phyloP scores from a whole-genome alignment of 2,113 vertebrate species.

The Cyrtonyx montezumae region DNA sequence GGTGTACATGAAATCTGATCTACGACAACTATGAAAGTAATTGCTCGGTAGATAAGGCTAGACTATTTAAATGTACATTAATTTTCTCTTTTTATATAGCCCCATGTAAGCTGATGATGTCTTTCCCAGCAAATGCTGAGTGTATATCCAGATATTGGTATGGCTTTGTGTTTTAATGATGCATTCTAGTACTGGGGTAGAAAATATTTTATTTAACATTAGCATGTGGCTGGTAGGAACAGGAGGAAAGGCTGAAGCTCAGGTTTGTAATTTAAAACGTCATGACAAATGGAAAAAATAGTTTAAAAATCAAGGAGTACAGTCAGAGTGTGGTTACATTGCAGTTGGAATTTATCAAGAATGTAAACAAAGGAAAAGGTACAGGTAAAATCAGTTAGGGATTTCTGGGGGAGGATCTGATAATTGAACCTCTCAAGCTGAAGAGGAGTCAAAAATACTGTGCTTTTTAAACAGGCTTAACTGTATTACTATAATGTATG shows the following conservation, averaged over 20 bases:
- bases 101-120: background rate
- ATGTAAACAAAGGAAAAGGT: background rate
- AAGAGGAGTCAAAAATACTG: background rate
- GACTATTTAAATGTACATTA: background rate
- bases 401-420: background rate
- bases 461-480: background rate
- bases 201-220: background rate
- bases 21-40: background rate
- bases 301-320: background rate
- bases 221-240: background rate
- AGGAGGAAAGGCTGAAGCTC: background rate
- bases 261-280: background rate
- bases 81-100: background rate
- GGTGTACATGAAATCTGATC: background rate
- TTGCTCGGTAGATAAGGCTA: background rate
- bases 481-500: too few species aligned
- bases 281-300: background rate
- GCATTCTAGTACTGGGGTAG: background rate
- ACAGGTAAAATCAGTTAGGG: background rate
- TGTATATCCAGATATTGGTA: fast-evolving
- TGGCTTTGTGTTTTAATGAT: background rate
- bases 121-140: background rate
- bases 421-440: background rate
- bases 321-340: background rate
- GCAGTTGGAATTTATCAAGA: background rate